Evolutionary conservation across 1,140 invertebrate genomes (phyloP), one percentile per base, ranked within the genome.

Genomic region (Delia radicum): DNA sequence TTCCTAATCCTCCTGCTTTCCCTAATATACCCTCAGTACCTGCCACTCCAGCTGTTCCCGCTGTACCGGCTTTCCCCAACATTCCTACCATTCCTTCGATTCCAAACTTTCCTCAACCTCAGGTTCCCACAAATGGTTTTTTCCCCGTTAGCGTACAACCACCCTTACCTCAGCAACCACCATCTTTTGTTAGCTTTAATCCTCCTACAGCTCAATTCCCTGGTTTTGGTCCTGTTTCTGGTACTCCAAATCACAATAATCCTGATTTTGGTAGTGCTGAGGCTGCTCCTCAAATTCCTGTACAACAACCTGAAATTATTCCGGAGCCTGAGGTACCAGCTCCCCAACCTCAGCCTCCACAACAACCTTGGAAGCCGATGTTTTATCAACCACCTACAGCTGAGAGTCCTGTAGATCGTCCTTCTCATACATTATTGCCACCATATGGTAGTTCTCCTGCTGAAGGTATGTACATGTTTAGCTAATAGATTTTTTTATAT

Each of bases 221-320:
- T 0, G 79, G 80, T 55, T 55, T 75, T 73, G 78, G 78, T 0
- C 83, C 83, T 0, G 71, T 83, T 42, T 79, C 83, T 6, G 83
- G 83, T 12, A n/a, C n/a, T n/a, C n/a, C n/a, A n/a, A n/a, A n/a
- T n/a, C n/a, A n/a, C n/a, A 13, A 76, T 26, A 55, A 69, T 0
- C 82, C 83, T 0, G 83, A 85, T 21, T 75, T 78, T 2, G 83
- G 83, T 55, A 81, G 80, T 0, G 83, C 81, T 1, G 84, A 83
- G 46, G 83, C 83, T 5, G 79, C 81, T 2, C 83, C 83, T 10
- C 83, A 85, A 73, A 85, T 85, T 33, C 83, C 83, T 24, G 77
- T 48, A n/a, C 69, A 33, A 18, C n/a, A 27, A n/a, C 42, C 75
- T 13, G 77, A 78, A 46, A 78, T 77, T 62, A 78, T 75, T 18